Conservation (phyloP, 1,140 invertebrate species). For the Harpegnathos saltator region DNA sequence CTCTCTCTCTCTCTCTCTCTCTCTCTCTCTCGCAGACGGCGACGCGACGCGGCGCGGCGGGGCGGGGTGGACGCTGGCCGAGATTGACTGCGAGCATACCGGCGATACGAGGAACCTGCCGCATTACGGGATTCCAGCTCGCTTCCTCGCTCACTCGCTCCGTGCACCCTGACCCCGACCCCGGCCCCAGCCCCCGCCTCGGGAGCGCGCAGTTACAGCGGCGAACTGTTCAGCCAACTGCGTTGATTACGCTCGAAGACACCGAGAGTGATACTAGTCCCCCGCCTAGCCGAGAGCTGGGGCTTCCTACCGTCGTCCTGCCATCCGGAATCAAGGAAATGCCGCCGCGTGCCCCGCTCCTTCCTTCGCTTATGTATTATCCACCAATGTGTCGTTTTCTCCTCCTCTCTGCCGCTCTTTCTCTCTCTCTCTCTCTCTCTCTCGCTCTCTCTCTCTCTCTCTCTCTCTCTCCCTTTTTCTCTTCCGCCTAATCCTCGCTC, state of each 20-base stretch:
- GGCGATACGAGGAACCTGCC: constrained; percentile 53
- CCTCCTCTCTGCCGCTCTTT: not conserved
- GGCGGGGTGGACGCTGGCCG: constrained; percentile 49
- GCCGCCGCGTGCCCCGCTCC: too few relatives aligned
- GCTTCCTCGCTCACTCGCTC: constrained; percentile 1
- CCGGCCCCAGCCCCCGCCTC: too few relatives aligned
- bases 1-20: too few relatives aligned
- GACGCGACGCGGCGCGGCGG: too few relatives aligned
- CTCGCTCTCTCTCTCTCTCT: not conserved
- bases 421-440: not conserved
- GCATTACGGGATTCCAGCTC: constrained; percentile 62
- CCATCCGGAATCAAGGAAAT: constrained; percentile 23
- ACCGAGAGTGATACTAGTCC: constrained; percentile 68
- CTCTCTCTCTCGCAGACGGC: constrained; percentile 63
- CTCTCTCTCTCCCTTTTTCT: not conserved
- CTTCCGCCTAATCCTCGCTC: constrained; percentile 56
- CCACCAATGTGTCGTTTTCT: not conserved
- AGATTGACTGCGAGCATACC: constrained; percentile 63
- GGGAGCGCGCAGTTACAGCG: constrained; percentile 31
- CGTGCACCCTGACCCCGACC: constrained; percentile 12
- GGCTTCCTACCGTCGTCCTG: not conserved
- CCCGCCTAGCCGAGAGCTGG: not conserved
- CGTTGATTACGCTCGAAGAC: constrained; percentile 73
- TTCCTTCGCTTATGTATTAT: not conserved
- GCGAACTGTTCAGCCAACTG: constrained; percentile 68